Base-by-base conservation (phyloP, 2,113 vertebrate genomes). In the Melierax canorus region DNA sequence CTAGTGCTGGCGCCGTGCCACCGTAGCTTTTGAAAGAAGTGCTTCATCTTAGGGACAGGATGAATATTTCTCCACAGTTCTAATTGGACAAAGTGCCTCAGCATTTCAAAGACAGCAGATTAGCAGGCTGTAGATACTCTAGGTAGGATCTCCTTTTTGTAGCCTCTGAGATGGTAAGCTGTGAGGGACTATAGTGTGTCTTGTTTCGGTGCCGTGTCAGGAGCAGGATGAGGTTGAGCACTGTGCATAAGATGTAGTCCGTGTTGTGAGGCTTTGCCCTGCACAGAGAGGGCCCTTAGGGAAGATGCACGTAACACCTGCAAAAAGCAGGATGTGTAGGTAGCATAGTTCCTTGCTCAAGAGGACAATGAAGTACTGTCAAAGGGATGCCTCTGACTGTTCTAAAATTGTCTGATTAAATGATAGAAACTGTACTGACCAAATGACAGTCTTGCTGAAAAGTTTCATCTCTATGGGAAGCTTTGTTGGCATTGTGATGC, bases 21-120 rank as follows among this genome's bases (percentile, higher is more conserved):
- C 97, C 1, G 67, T 90, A 92, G 98, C 99, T 98, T 98, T 98
- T 99, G 98, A 98, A 98, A 98, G 98, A 98, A 98, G 98, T 98
- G 98, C 98, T 99, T 99, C 98, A 98, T 99, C 99, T 99, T 98
- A 98, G 96, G 98, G 98, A 97, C 98, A 98, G 98, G 98, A 98
- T 98, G 99, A 99, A 98, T 98, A 98, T 98, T 98, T 98, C 98
- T 97, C 97, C 98, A 98, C 98, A 97, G 96, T 99, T 99, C 98
- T 99, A 99, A 99, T 99, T 99, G 99, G 98, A 99, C 99, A 98
- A 98, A 99, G 99, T 99, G 98, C 98, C 98, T 99, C 96, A 93
- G 98, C 96, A 91, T 99, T 99, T 98, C 98, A 95, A 98, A 98
- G 95, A 92, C 95, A 98, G 98, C 98, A 96, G 96, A 98, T 97